Evolutionary conservation across 2,888 invertebrate species (phyloP).

Genomic region (Coelopa pilipes): DNA sequence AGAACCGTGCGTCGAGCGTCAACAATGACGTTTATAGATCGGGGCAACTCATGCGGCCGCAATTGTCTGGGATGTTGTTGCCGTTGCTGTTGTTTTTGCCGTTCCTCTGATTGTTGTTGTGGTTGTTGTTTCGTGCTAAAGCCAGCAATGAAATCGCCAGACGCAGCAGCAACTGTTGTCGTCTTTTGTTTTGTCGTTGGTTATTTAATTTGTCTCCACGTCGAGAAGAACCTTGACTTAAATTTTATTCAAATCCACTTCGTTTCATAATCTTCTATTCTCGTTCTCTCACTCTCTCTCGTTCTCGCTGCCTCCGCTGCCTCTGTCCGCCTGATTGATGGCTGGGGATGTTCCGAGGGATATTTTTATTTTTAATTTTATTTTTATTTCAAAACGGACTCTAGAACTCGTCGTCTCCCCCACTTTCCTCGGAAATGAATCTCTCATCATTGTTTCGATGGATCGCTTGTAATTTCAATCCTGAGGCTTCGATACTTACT

Average conservation of each 20-base stretch:
- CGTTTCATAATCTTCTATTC: background rate
- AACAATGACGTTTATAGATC: constrained; percentile 35
- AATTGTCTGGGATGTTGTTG: constrained; percentile 17
- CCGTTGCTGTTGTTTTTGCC: constrained; percentile 9
- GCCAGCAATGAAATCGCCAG: background rate
- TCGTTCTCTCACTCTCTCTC: no score
- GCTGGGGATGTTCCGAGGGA: background rate
- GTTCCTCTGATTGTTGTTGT: background rate
- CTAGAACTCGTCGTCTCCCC: background rate
- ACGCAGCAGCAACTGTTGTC: background rate
- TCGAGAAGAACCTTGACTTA: constrained; percentile 30
- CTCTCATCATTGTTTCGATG: no score
- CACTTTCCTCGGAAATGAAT: no score
- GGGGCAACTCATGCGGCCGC: constrained; percentile 2
- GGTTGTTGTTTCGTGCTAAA: no score
- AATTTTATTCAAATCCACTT: constrained; percentile 10
- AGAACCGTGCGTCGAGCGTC: constrained; percentile 22
- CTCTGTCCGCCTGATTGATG: no score
- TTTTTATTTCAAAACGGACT: background rate
- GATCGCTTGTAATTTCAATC: no score
- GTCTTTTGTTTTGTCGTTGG: background rate
- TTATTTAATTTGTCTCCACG: constrained; percentile 2
- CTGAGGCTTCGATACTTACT: no score
- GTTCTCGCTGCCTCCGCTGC: no score
- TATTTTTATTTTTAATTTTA: constrained; percentile 3